Conservation (phyloP, 2,888 invertebrate genomes). For the Agriopis aurantiaria region DNA sequence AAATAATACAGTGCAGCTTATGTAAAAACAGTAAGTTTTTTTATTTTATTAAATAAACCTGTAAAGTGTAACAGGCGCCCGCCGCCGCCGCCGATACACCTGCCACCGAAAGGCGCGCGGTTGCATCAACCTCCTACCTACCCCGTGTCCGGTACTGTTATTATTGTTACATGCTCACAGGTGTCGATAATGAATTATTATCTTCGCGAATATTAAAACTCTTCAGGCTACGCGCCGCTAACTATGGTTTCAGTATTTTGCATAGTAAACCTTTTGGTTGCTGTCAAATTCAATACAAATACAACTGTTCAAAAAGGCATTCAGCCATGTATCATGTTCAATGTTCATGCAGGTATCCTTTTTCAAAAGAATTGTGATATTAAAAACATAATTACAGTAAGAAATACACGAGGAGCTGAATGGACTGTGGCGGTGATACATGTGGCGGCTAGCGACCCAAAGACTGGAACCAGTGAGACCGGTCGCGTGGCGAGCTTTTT, state of each 20-base stretch:
- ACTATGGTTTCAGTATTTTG: neutral
- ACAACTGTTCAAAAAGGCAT: neutral
- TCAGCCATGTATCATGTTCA: too few species aligned
- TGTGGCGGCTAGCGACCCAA: slow-evolving; percentile 42
- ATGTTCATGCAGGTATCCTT: neutral
- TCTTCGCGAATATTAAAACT: slow-evolving; percentile 1
- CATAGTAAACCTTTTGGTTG: neutral
- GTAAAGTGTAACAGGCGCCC: slow-evolving; percentile 13
- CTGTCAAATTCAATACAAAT: neutral
- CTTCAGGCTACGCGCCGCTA: neutral
- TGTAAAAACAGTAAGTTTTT: neutral
- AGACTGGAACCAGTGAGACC: slow-evolving; percentile 71
- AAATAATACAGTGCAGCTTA: too few species aligned
- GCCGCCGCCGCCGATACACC: slow-evolving; percentile 60
- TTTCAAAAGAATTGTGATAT: neutral
- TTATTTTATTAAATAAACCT: slow-evolving; percentile 10
- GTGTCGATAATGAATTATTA: slow-evolving; percentile 8
- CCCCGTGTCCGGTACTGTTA: slow-evolving; percentile 36
- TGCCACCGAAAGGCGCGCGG: slow-evolving; percentile 51
- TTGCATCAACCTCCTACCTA: slow-evolving; percentile 46
- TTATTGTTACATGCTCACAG: slow-evolving; percentile 18
- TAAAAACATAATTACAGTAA: neutral
- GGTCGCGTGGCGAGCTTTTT: slow-evolving; percentile 70
- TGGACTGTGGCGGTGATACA: slow-evolving; percentile 56
- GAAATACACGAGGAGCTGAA: slow-evolving; percentile 49